Percentiles rank a stretch among this genome's conserved stretches.
Conservation (phyloP, 2,113 vertebrate genomes). For the Chaetura pelagica region DNA sequence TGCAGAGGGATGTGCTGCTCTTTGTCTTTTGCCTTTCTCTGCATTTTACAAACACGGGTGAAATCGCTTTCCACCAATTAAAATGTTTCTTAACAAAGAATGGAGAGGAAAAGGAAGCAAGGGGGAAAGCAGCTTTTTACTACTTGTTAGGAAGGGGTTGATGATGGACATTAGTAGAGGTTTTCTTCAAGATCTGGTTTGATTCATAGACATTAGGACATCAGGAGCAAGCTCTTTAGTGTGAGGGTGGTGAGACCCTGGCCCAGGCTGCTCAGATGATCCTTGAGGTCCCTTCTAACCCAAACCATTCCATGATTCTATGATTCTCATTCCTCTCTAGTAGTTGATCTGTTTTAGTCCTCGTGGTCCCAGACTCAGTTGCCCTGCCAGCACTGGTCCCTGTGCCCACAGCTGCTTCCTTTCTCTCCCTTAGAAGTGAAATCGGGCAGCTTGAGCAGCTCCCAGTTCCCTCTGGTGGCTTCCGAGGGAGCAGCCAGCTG, state of each 20-base stretch:
- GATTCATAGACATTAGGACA: not conserved
- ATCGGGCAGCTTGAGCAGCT: not conserved
- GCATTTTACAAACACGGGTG: rapidly evolving
- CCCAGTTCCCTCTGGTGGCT: not conserved
- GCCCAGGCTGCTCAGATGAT: too few species aligned
- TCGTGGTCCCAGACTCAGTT: not conserved
- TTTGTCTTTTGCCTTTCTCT: not conserved
- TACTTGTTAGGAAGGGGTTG: not conserved
- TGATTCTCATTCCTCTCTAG: not conserved
- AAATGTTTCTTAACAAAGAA: not conserved
- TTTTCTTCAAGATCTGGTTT: too few species aligned
- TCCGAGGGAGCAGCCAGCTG: not conserved
- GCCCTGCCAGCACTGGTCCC: not conserved
- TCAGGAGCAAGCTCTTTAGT: too few species aligned
- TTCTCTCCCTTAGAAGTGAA: not conserved
- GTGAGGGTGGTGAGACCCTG: too few species aligned
- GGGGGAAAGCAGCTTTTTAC: not conserved
- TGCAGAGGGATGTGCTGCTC: not conserved
- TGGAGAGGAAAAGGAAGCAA: not conserved
- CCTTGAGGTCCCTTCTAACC: too few species aligned
- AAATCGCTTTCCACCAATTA: not conserved
- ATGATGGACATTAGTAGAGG: too few species aligned
- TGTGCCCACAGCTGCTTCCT: not conserved
- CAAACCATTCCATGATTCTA: too few species aligned
- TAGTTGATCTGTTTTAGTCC: not conserved